Percentiles rank a stretch among this genome's conserved stretches.
Conservation (phyloP, 37 sponge, comb jelly and placozoan species). For the Amphimedon queenslandica region DNA sequence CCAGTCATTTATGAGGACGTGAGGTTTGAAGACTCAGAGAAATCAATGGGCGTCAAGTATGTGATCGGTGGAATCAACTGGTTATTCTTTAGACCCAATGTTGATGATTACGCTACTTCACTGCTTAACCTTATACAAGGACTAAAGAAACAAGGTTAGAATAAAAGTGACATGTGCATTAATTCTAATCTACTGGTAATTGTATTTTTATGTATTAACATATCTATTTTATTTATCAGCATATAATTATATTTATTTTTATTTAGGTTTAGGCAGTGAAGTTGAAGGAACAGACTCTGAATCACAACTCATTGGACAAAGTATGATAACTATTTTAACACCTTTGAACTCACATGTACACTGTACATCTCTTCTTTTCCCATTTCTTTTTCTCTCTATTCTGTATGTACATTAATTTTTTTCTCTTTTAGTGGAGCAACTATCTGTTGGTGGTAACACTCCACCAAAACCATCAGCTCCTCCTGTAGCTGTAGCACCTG, state of each 20-base stretch:
- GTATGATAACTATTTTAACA: no score
- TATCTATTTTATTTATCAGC: not conserved
- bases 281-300: no score
- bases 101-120: constrained; percentile 53
- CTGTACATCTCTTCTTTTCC: no score
- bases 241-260: not conserved
- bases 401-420: no score
- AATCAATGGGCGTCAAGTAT: constrained; percentile 75
- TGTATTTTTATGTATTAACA: not conserved
- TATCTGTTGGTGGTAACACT: no score
- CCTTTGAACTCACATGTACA: no score
- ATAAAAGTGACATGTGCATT: not conserved
- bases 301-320: no score
- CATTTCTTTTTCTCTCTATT: no score
- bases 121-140: constrained; percentile 53
- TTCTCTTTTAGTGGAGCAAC: no score
- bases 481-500: no score
- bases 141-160: constrained; percentile 29
- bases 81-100: constrained; percentile 38
- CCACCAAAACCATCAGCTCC: no score
- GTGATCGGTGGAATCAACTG: constrained; percentile 76
- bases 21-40: constrained; percentile 40
- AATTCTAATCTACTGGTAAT: not conserved
- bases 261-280: not conserved
- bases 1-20: constrained; percentile 65